phyloP scores from a whole-genome alignment of 2,888 invertebrate species.

The Koerneria pararmatus region DNA sequence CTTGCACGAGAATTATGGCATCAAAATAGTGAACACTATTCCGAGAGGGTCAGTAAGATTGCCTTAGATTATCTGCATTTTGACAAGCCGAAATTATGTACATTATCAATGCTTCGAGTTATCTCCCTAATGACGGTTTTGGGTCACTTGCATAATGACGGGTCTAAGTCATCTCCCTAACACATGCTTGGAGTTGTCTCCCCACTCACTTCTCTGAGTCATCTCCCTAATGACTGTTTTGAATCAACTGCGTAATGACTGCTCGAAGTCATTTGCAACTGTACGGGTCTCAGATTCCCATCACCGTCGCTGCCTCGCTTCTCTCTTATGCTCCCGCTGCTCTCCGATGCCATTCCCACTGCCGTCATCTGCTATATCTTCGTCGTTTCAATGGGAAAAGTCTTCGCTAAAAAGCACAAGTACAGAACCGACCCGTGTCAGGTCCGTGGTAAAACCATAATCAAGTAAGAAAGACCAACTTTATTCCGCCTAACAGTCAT shows the following conservation, averaged over 20 bases:
- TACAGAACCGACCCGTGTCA: slow-evolving; percentile 64
- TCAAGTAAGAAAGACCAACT: too few species aligned
- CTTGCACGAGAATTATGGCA: slow-evolving; percentile 58
- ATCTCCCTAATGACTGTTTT: too few species aligned
- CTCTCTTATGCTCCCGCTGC: slow-evolving; percentile 61
- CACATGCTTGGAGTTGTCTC: slow-evolving; percentile 6
- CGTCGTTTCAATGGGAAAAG: slow-evolving; percentile 64
- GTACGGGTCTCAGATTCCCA: slow-evolving; percentile 51
- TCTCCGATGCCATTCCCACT: slow-evolving; percentile 63
- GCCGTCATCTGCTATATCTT: slow-evolving; percentile 65
- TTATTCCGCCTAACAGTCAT: neutral
- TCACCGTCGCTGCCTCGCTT: slow-evolving; percentile 56
- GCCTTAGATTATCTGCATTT: neutral
- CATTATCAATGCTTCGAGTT: too few species aligned
- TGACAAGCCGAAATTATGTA: too few species aligned
- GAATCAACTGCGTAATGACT: too few species aligned
- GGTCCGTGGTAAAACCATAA: slow-evolving; percentile 53
- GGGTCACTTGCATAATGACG: too few species aligned
- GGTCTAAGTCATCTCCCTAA: neutral
- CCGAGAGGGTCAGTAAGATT: slow-evolving; percentile 59
- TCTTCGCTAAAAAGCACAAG: slow-evolving; percentile 64
- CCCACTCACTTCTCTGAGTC: too few species aligned
- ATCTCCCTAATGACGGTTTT: too few species aligned
- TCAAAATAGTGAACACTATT: slow-evolving; percentile 62
- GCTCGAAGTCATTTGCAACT: too few species aligned